Conservation (phyloP, 2,888 invertebrate species). For the Agrypnus murinus region DNA sequence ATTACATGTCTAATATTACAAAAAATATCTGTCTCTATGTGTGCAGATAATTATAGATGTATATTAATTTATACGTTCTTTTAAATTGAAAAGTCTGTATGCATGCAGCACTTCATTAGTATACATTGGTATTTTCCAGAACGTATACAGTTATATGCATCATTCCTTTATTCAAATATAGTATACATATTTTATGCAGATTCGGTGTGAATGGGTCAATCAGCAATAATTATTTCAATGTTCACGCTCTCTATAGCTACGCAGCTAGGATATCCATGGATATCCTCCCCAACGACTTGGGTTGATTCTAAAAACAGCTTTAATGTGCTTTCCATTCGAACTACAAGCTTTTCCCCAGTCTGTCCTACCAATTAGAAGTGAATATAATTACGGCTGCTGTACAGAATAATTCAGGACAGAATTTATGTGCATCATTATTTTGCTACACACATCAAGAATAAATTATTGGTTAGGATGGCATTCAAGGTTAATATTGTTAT, state of each 20-base stretch:
- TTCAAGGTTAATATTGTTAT: conserved; percentile 40
- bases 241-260: conserved; percentile 22
- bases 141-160: no score
- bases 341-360: background rate
- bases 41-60: no score
- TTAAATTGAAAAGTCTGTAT: no score
- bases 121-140: no score
- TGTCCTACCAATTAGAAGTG: conserved; percentile 28
- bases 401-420: conserved; percentile 35
- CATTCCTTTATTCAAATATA: background rate
- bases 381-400: conserved; percentile 15
- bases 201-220: conserved; percentile 32
- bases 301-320: conserved; percentile 11
- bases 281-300: background rate
- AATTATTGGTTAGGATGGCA: conserved; percentile 41
- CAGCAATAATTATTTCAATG: conserved; percentile 26
- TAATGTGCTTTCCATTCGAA: background rate
- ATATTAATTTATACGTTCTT: no score
- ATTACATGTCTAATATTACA: no score
- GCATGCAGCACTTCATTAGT: no score
- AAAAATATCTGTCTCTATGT: no score
- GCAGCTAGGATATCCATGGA: background rate
- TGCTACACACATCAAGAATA: conserved; percentile 35
- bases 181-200: conserved; percentile 23
- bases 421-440: conserved; percentile 45